Conservation (phyloP, 2,888 invertebrate species). For the Ectemnius continuus region DNA sequence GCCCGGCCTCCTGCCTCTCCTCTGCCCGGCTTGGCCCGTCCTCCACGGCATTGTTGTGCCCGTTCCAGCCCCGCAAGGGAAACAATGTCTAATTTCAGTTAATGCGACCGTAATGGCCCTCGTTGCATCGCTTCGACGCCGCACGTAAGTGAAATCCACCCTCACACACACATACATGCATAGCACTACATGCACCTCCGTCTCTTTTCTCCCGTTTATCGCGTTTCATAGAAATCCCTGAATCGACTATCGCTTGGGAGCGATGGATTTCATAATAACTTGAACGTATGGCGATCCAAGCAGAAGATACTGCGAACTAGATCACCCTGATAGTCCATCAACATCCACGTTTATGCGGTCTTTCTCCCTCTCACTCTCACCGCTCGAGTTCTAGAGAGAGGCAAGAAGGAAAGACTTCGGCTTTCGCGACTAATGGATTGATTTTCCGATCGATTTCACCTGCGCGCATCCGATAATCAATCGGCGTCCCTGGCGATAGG, state of each 20-base stretch:
- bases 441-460: constrained; percentile 24
- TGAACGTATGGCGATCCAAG: constrained; percentile 16
- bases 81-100: constrained; percentile 73
- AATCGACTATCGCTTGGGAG: constrained; percentile 22
- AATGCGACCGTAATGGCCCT: constrained; percentile 69
- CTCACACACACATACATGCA: no score
- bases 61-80: constrained; percentile 59
- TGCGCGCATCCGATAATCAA: no score
- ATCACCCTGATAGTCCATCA: no score
- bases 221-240: background rate
- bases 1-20: constrained; percentile 8
- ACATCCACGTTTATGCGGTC: no score
- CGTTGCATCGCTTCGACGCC: constrained; percentile 49
- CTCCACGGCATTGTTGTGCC: constrained; percentile 61
- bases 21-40: constrained; percentile 15
- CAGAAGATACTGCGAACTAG: background rate
- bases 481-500: no score
- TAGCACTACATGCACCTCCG: no score
- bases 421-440: constrained; percentile 21
- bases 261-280: constrained; percentile 38
- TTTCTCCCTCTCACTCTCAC: no score
- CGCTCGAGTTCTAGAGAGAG: no score
- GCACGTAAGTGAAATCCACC: constrained; percentile 63
- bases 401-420: constrained; percentile 1
- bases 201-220: no score